These are phyloP conservation scores for Aspidoscelis tigris DNA, from an alignment of 2,113 vertebrate species.

Conservation along the genomic window DNA sequence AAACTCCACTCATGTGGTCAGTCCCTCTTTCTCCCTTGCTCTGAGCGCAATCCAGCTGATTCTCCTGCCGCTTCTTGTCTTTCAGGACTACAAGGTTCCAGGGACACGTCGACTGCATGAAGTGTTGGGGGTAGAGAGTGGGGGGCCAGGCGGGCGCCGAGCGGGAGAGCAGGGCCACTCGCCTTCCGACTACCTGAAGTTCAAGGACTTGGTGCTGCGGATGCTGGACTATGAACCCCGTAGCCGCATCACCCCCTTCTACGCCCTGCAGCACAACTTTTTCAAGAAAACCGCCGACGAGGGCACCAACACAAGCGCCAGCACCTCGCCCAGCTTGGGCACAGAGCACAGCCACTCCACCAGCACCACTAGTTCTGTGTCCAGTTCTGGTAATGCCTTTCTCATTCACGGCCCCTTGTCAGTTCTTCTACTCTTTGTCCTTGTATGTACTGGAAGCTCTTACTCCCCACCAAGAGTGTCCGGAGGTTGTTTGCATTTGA, in stretches of 20 bases:
- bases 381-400: conserved; percentile 85
- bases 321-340: conserved; percentile 88
- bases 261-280: conserved; percentile 96
- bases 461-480: too few species aligned
- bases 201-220: conserved; percentile 95
- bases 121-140: conserved; percentile 93
- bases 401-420: neutral
- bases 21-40: conserved; percentile 36
- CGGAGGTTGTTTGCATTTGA: neutral
- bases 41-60: neutral
- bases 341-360: conserved; percentile 93
- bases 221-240: conserved; percentile 97
- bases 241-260: conserved; percentile 93
- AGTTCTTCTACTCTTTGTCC: neutral
- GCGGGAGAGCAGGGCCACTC: conserved; percentile 92
- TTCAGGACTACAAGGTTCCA: conserved; percentile 92
- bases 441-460: neutral
- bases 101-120: conserved; percentile 92
- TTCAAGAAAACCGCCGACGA: conserved; percentile 96
- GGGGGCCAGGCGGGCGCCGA: conserved; percentile 89
- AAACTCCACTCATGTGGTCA: neutral
- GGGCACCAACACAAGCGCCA: conserved; percentile 95
- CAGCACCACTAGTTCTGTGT: conserved; percentile 93
- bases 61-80: conserved; percentile 52
- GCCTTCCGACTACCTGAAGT: conserved; percentile 94